Conservation (phyloP, 2,888 invertebrate species). For the Drosophila mulleri region DNA sequence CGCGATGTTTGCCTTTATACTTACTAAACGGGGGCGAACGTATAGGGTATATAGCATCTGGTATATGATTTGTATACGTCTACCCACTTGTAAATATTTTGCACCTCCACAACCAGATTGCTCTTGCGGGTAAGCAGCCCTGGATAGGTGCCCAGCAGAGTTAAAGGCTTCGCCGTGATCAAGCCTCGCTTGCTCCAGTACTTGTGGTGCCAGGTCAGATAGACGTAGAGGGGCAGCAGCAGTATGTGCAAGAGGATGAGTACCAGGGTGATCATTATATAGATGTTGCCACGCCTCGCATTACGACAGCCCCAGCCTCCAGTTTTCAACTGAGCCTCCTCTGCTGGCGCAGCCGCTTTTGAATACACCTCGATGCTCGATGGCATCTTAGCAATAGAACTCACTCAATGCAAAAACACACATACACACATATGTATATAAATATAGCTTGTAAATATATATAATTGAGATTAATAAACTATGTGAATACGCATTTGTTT, state of each 20-base stretch:
- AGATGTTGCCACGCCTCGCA: slow-evolving; percentile 58
- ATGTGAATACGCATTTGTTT: background rate
- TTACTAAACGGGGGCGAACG: slow-evolving; percentile 55
- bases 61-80: too few species aligned
- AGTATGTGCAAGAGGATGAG: slow-evolving; percentile 53
- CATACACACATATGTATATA: background rate
- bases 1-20: slow-evolving; percentile 75
- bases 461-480: background rate
- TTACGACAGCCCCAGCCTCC: slow-evolving; percentile 72
- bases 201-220: slow-evolving; percentile 80
- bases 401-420: slow-evolving; percentile 4
- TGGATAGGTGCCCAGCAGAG: slow-evolving; percentile 83
- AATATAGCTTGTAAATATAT: background rate
- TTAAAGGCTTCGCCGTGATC: slow-evolving; percentile 81
- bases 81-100: slow-evolving; percentile 84
- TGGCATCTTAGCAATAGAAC: background rate
- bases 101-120: slow-evolving; percentile 81
- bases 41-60: too few species aligned
- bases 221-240: slow-evolving; percentile 66
- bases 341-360: background rate
- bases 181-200: slow-evolving; percentile 84
- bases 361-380: background rate
- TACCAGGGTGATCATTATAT: slow-evolving; percentile 33
- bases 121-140: slow-evolving; percentile 69
- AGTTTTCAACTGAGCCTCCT: slow-evolving; percentile 26